A percentile compares a stretch with the other conserved stretches of the same genome.
Evolutionary conservation across 2,113 vertebrate species (phyloP).

Genomic region (Brachypteracias leptosomus): DNA sequence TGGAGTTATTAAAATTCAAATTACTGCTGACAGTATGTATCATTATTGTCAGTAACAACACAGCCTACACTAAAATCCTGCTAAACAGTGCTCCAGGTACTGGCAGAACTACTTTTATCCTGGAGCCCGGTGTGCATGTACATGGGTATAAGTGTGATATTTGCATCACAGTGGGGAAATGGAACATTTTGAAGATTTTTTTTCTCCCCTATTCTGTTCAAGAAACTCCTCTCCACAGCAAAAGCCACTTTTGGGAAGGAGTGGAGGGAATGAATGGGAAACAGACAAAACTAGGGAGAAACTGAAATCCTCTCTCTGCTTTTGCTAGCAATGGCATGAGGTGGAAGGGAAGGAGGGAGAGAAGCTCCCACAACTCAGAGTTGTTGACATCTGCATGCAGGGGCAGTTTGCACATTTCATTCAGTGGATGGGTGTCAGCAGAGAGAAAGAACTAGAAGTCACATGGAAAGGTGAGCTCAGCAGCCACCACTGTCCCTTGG

Average conservation of each 20-base stretch:
- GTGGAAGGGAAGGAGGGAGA: background rate
- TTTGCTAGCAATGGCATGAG: background rate
- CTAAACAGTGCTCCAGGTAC: background rate
- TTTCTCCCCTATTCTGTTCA: background rate
- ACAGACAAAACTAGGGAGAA: background rate
- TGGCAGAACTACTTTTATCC: background rate
- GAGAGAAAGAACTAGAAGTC: background rate
- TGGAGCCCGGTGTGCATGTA: background rate
- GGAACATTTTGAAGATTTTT: background rate
- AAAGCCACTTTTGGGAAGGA: background rate
- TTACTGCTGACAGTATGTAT: background rate
- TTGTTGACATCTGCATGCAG: background rate
- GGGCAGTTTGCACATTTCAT: background rate
- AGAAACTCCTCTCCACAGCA: background rate
- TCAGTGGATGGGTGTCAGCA: background rate
- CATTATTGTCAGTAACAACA: background rate
- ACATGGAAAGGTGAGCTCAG: background rate
- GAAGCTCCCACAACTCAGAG: background rate
- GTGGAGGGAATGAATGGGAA: background rate
- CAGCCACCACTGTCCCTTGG: background rate
- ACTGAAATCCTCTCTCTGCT: background rate
- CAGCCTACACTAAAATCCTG: background rate
- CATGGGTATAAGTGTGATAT: fast-evolving
- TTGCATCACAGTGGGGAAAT: background rate
- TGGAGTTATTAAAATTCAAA: background rate